phyloP scores from a whole-genome alignment of 23 tunicate genomes.

The Trididemnum clinides region DNA sequence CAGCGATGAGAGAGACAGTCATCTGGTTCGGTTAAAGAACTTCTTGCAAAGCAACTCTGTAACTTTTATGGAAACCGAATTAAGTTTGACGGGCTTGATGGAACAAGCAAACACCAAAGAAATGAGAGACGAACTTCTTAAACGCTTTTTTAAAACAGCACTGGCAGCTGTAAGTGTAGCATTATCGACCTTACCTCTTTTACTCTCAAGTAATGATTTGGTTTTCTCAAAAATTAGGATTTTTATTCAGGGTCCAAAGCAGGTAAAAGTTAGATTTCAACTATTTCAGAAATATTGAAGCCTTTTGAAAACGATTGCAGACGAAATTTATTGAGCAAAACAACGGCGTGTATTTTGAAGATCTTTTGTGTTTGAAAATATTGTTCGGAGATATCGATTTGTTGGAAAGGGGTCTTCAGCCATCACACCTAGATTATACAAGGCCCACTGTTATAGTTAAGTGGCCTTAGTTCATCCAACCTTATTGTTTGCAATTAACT shows the following conservation, averaged over 20 bases:
- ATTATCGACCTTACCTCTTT: not conserved
- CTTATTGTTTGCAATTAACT: too few species aligned
- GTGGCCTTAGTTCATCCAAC: too few species aligned
- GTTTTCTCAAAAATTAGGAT: not conserved
- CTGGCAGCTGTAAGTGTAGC: slow-evolving; percentile 69
- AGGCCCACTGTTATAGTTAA: too few species aligned
- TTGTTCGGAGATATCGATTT: too few species aligned
- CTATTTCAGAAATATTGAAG: too few species aligned
- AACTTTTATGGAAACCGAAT: not conserved
- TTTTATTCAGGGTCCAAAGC: too few species aligned
- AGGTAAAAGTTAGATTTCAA: too few species aligned
- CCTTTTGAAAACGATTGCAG: not conserved
- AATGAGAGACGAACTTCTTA: slow-evolving; percentile 57
- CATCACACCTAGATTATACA: too few species aligned
- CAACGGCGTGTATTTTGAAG: too few species aligned
- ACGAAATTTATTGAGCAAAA: not conserved
- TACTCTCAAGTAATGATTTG: not conserved
- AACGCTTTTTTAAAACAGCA: slow-evolving; percentile 70
- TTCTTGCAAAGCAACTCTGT: slow-evolving; percentile 30
- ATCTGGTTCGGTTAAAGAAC: not conserved
- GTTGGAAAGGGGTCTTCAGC: too few species aligned
- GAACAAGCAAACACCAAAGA: slow-evolving; percentile 66
- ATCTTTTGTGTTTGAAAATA: too few species aligned
- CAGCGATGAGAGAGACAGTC: slow-evolving; percentile 51
- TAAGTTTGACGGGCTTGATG: slow-evolving; percentile 30